Conservation (phyloP, 1,140 invertebrate species). For the Leptonema lineaticorne region DNA sequence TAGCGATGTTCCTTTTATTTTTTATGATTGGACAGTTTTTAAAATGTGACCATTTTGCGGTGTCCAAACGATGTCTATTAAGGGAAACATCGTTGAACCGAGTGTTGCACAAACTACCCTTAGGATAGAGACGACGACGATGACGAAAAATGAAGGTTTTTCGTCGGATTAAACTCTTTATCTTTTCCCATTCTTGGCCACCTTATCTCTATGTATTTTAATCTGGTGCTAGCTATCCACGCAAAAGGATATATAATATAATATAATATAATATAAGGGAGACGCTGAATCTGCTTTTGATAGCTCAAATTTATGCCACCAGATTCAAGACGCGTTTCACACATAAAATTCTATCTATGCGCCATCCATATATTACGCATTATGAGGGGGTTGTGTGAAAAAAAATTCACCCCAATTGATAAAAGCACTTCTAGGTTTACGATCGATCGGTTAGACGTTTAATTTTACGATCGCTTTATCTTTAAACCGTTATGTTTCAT, state of each 20-base stretch:
- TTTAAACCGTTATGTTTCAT: no score
- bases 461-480: no score
- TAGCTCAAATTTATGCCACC: conserved; percentile 21
- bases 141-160: not conserved
- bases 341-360: no score
- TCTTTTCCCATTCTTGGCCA: conserved; percentile 19
- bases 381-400: no score
- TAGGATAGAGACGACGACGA: not conserved
- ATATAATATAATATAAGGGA: no score
- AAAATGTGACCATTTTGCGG: not conserved
- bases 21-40: not conserved
- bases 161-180: conserved; percentile 29
- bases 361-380: no score
- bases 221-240: conserved; percentile 14
- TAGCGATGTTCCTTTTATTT: not conserved
- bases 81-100: no score
- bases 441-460: no score
- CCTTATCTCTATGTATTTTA: conserved; percentile 28
- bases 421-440: no score
- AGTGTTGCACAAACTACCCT: no score
- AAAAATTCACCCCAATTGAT: no score
- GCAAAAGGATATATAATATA: no score
- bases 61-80: not conserved
- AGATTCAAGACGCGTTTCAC: not conserved
- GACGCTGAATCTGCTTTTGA: conserved; percentile 26